A percentile compares a stretch with the other conserved stretches of the same genome.
Evolutionary conservation across 2,888 invertebrate genomes (phyloP).

Genomic region (Oscheius sp.): DNA sequence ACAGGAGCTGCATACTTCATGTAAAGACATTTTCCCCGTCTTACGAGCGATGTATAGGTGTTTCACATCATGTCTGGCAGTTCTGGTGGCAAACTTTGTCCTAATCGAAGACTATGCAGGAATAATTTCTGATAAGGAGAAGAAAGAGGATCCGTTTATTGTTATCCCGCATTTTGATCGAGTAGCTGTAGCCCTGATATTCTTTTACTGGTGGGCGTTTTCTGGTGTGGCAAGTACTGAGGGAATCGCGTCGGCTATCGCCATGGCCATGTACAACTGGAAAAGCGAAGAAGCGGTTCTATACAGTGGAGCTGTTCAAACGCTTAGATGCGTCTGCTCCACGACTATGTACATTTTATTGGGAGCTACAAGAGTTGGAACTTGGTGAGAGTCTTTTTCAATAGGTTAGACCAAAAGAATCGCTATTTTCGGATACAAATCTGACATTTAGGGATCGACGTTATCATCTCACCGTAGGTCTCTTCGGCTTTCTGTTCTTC

Average conservation of each 20-base stretch:
- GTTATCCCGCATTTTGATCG: slow-evolving; percentile 50
- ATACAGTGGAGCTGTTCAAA: slow-evolving; percentile 54
- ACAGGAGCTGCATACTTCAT: slow-evolving; percentile 55
- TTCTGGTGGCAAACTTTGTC: slow-evolving; percentile 11
- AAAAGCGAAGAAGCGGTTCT: slow-evolving; percentile 51
- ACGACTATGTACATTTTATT: slow-evolving; percentile 46
- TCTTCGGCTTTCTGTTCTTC: slow-evolving; percentile 45
- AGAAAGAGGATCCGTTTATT: slow-evolving; percentile 37
- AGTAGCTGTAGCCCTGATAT: slow-evolving; percentile 43
- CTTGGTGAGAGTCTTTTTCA: not conserved
- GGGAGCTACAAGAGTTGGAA: slow-evolving; percentile 50
- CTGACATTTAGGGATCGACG: slow-evolving; percentile 44
- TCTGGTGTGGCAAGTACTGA: slow-evolving; percentile 28
- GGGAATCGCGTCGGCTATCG: slow-evolving; percentile 47
- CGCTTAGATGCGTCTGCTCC: slow-evolving; percentile 43
- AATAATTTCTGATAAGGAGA: slow-evolving; percentile 45
- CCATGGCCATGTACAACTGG: slow-evolving; percentile 60
- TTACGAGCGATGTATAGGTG: not conserved
- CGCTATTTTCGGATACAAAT: not conserved
- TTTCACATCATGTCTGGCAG: not conserved
- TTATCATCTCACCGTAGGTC: slow-evolving; percentile 46
- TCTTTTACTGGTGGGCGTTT: slow-evolving; percentile 47
- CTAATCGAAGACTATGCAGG: slow-evolving; percentile 52
- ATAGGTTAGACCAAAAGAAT: not conserved
- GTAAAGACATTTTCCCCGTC: slow-evolving; percentile 1